A percentile compares a stretch with the other conserved stretches of the same genome.
phyloP scores from a whole-genome alignment of 2,113 vertebrate genomes.

The Odontesthes bonariensis region DNA sequence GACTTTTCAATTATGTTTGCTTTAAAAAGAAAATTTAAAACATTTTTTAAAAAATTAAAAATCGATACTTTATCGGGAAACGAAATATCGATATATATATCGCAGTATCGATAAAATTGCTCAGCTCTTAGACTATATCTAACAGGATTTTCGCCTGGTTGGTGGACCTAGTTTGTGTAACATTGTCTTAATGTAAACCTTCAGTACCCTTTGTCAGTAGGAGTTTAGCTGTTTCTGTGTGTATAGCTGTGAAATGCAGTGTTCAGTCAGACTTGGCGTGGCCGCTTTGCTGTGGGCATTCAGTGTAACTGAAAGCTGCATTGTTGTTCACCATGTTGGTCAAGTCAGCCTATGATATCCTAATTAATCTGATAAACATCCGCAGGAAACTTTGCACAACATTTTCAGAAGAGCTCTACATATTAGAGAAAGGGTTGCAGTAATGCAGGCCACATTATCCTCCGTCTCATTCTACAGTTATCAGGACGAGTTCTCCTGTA shows the following conservation, averaged over 20 bases:
- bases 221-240: constrained; percentile 1
- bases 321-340: constrained; percentile 1
- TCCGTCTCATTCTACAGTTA: constrained; percentile 12
- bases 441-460: neutral
- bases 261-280: neutral
- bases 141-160: too few relatives aligned
- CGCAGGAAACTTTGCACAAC: neutral
- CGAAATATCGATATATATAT: too few relatives aligned
- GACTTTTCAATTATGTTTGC: too few relatives aligned
- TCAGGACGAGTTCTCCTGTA: neutral
- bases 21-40: too few relatives aligned
- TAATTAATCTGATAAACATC: too few relatives aligned
- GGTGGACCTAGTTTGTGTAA: neutral
- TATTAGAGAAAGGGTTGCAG: neutral
- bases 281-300: constrained; percentile 28
- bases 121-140: too few relatives aligned
- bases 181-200: neutral
- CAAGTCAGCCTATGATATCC: too few relatives aligned
- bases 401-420: neutral
- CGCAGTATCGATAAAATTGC: too few relatives aligned
- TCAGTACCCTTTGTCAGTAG: constrained; percentile 2
- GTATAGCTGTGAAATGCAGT: neutral
- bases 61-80: too few relatives aligned
- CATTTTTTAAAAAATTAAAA: too few relatives aligned
- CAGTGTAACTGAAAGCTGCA: neutral